Evolutionary conservation across 2,797 vertebrate genomes (phyloP).

Genomic region (Sebastes minor): DNA sequence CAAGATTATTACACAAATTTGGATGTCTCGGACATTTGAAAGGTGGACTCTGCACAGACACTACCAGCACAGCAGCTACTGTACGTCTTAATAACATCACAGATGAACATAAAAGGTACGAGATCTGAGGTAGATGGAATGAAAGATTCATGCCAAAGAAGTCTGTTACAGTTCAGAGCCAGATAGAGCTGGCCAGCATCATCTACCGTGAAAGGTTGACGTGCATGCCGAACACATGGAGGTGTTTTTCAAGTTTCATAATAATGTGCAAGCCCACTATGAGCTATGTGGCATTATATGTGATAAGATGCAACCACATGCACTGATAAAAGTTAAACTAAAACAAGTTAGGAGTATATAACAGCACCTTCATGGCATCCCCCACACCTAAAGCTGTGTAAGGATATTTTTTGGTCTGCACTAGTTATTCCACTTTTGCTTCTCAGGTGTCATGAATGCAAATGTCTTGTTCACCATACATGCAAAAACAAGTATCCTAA

Average conservation of each 20-base stretch:
- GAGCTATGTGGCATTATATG: neutral
- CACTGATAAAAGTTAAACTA: neutral
- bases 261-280: neutral
- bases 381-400: neutral
- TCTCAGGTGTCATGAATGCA: neutral
- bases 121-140: conserved; percentile 13
- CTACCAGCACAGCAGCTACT: neutral
- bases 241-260: neutral
- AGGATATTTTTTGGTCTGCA: neutral
- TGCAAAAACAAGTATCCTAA: neutral
- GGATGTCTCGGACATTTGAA: neutral
- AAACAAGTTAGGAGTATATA: neutral
- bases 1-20: neutral
- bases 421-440: neutral
- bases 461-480: neutral
- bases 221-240: conserved; percentile 8
- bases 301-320: neutral
- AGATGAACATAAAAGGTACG: neutral
- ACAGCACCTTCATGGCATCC: neutral
- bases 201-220: neutral
- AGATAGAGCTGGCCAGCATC: neutral
- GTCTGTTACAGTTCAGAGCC: conserved; percentile 11
- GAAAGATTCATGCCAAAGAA: conserved; percentile 7
- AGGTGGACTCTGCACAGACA: neutral
- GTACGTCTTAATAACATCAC: neutral